Evolutionary conservation across 92 coral and sea anemone genomes (phyloP), one percentile per base, ranked within the genome.

Genomic region (Chrysogorgia sp.): DNA sequence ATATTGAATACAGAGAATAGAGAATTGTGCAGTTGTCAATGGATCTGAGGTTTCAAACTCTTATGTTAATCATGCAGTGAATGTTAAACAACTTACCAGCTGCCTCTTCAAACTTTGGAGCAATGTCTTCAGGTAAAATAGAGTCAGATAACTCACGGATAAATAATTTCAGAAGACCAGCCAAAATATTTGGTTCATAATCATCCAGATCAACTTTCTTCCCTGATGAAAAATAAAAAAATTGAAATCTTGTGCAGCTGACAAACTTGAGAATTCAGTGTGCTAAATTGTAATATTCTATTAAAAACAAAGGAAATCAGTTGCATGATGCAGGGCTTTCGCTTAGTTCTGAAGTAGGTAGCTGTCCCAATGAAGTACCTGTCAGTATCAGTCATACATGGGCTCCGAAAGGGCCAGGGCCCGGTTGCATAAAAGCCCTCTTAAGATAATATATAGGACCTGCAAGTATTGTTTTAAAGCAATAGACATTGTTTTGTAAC

Each of bases 61-160:
- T 13, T 2, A 22, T 25, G 48, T 22, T 30, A 13, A 8, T 4
- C 5, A 5, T 37, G 43, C 12, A 5, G 43, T 37, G 43, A 4
- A 37, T 37, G 43, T 47, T 47, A 47, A 7, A 7, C 53, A 47
- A 33, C 88, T 76, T 85, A 96, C 99, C 91, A 47, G 90, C 77
- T 17, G 90, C 85, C 66, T 96, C 99, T 61, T 86, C 86, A 65
- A 96, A 96, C 79, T 85, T 87, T 50, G 90, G 99, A 22, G 81
- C 61, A 23, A 91, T 77, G 49, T 84, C 75, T 4, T 80, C 60
- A 0, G 99, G 91, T 1, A 96, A 84, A 14, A 96, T 69, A 32
- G 87, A 89, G 62, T 84, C 97, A 20, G 97, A 89, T 67, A 96
- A 80, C 56, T 96, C 99, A 26, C 99, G 66, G 22, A 96, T 82